Base-by-base conservation (phyloP, 2,113 vertebrate genomes). In the Aegypius monachus region DNA sequence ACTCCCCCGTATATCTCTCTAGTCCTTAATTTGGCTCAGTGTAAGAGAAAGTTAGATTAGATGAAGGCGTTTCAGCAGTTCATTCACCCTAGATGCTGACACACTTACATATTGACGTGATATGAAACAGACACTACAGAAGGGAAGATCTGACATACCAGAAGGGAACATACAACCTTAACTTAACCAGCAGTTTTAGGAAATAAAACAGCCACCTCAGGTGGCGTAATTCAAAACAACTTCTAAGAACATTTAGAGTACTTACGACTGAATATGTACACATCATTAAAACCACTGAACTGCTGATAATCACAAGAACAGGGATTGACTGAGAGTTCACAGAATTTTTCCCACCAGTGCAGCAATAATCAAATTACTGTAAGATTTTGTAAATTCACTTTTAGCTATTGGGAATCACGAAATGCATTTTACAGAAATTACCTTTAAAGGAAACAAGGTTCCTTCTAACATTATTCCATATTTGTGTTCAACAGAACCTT, bases 61-160 rank as follows among this genome's bases (percentile, higher is more conserved):
- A 34, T 1, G 8, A 13, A 40, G 56, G 79, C 2, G 1, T 75
- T 47, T 23, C 62, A 29, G 55, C 40, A 21, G 87, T 22, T 55
- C 40, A 1, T 17, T 42, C 38, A 36, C 59, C 66, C 72, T 23
- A 19, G 53, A 31, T 8, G 34, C 63, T 58, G 81, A 63, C 65
- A 62, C 50, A 25, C 40, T 55, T 7, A 34, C 27, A 3, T 7
- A 12, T 2, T 0, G 16, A 16, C 2, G 0, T 34, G 86, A 82
- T 3, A 47, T 0, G 3, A 36, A 52, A 21, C 82, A 83, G 71
- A 23, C 65, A 17, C 58, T 40, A 2, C 13, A 12, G 52, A 11
- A 31, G 25, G 2, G 0, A 17, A 36, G 67, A 34, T 11, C 61
- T 23, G 32, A 50, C n/a, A 43, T 6, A 7, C 31, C 80, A 67